Evolutionary conservation across 2,797 vertebrate species (phyloP), one percentile per base, ranked within the genome.

Genomic region (Bufotes viridis): DNA sequence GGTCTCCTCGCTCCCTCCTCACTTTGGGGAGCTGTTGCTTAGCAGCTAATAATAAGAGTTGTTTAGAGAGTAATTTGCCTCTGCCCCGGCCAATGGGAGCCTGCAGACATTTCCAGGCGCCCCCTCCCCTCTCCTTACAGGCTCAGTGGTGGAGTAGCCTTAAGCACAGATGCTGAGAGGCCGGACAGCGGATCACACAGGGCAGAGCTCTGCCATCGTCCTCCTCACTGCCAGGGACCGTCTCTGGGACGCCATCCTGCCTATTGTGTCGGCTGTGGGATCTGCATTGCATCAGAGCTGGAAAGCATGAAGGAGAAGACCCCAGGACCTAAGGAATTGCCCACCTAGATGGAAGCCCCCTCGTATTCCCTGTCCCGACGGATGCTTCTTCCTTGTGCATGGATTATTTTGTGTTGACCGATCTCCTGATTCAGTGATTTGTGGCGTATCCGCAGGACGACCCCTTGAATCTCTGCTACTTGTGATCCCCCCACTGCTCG

Each of bases 1-100:
- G 96, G 96, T 96, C 96, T 94, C 93, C 90, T 9, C 24, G 95
- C 94, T 96, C 95, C 42, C 96, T 95, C 96, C 95, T 96, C 95
- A 96, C 96, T 96, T 96, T 96, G 96, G 95, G 94, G 96, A 96
- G 96, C 96, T 96, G 96, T 97, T 97, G 96, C 96, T 96, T 97
- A 97, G 96, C 96, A 97, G 96, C 96, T 97, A 96, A 97, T 97
- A 97, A 97, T 96, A 96, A 96, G 96, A 95, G 96, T 96, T 96
- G 96, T 97, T 97, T 97, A 96, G 95, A 95, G 94, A 96, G 96
- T 97, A 96, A 97, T 97, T 97, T 97, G 96, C 96, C 95, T 96
- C 96, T 96, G 96, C 96, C 96, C 95, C 93, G 96, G 95, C 96
- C 96, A 97, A 97, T 97, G 96, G 95, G 96, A 96, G 95, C 91